Conservation (phyloP, 2,888 invertebrate species). For the Acrocera orbiculus region DNA sequence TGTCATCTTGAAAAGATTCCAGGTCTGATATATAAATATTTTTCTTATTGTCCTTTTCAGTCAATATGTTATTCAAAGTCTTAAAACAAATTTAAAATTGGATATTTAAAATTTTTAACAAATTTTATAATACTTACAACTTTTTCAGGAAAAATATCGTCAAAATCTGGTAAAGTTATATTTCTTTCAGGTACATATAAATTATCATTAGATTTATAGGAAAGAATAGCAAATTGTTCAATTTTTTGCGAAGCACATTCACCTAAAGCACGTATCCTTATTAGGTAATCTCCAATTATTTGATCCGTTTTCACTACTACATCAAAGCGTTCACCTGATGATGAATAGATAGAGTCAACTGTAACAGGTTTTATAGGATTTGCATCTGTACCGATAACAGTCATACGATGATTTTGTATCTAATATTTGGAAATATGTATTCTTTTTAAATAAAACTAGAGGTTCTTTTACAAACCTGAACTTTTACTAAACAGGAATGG, state of each 20-base stretch:
- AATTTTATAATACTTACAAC: conserved; percentile 9
- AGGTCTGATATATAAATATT: conserved; percentile 16
- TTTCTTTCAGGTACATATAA: conserved; percentile 2
- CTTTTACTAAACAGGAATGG: conserved; percentile 22
- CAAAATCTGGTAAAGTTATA: no score
- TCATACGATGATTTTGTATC: conserved; percentile 22
- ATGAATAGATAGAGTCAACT: conserved; percentile 19
- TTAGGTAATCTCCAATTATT: conserved; percentile 20
- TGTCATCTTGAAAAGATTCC: conserved; percentile 11
- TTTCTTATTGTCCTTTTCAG: no score
- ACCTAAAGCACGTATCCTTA: conserved; percentile 17
- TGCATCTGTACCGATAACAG: conserved; percentile 25
- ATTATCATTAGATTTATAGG: conserved; percentile 12
- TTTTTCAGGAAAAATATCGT: conserved; percentile 10
- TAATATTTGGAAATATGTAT: conserved; percentile 8
- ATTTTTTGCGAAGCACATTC: conserved; percentile 13
- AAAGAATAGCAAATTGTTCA: conserved; percentile 18
- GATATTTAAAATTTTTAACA: no score
- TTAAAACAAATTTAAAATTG: no score
- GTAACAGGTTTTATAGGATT: conserved; percentile 17
- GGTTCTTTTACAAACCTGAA: conserved; percentile 16
- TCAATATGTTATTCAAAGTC: no score
- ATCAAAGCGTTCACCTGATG: conserved; percentile 35
- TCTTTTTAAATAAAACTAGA: neutral
- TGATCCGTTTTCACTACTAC: conserved; percentile 31